These are phyloP conservation scores for Platichthys stellatus DNA, from an alignment of 2,113 vertebrate genomes.

Conservation along the genomic window DNA sequence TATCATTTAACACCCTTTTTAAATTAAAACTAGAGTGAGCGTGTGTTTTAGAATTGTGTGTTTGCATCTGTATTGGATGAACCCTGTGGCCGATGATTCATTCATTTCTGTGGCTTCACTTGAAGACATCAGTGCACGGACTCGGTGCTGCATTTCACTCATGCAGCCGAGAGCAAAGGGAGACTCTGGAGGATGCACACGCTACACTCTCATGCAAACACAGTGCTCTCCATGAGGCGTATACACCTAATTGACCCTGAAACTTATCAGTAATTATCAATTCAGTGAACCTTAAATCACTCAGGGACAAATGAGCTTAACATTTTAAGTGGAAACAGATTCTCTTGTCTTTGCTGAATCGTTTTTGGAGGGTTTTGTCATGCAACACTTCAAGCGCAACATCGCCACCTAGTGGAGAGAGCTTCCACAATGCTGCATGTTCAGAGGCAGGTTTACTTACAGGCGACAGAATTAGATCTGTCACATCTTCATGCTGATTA, in stretches of 20 bases:
- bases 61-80: conserved; percentile 18
- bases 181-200: conserved; percentile 11
- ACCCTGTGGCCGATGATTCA: conserved; percentile 37
- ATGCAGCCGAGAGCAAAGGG: conserved; percentile 41
- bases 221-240: neutral
- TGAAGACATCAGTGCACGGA: conserved; percentile 48
- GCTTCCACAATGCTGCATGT: neutral
- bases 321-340: neutral
- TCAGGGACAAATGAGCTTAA: conserved; percentile 3
- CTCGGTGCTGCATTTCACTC: conserved; percentile 39
- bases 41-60: neutral
- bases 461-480: conserved; percentile 13
- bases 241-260: conserved; percentile 3
- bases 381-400: conserved; percentile 58
- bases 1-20: conserved; percentile 7
- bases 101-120: conserved; percentile 48
- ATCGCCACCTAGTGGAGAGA: conserved; percentile 72
- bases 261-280: conserved; percentile 16
- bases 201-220: neutral
- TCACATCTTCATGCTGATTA: conserved; percentile 18
- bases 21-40: conserved; percentile 21
- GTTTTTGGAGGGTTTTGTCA: conserved; percentile 1
- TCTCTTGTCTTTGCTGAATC: neutral
- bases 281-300: conserved; percentile 10
- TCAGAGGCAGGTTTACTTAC: conserved; percentile 20